Conservation (phyloP, 2,113 vertebrate species). For the Mellivora capensis region DNA sequence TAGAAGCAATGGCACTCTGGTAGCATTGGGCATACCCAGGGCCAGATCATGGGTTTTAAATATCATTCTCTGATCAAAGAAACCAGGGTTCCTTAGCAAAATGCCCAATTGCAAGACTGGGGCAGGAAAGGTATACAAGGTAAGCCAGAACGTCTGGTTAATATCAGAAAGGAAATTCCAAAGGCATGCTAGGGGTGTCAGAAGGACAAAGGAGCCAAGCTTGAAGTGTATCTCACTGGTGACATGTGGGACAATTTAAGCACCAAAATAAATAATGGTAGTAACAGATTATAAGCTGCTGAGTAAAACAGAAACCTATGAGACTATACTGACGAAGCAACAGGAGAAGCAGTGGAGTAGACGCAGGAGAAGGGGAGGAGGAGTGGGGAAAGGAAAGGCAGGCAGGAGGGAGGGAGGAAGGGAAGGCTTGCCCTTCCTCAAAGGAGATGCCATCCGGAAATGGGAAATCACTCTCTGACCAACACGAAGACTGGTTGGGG, state of each 20-base stretch:
- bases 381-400: fast-evolving
- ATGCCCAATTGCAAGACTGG: not conserved
- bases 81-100: not conserved
- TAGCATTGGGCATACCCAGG: not conserved
- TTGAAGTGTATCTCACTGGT: not conserved
- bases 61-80: not conserved
- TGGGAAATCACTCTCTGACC: not conserved
- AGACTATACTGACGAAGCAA: not conserved
- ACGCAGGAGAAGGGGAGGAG: not conserved
- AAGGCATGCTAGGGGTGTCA: not conserved
- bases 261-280: not conserved
- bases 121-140: not conserved
- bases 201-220: not conserved
- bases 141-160: not conserved
- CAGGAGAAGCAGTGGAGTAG: not conserved
- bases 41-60: not conserved
- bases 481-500: not conserved
- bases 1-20: not conserved
- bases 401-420: not conserved
- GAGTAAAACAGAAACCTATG: not conserved
- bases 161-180: not conserved
- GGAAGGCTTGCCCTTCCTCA: not conserved
- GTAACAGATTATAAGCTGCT: not conserved
- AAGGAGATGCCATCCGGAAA: not conserved
- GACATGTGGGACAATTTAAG: not conserved